Base-by-base conservation (phyloP, 2,113 vertebrate species). In the Sclerurus mexicanus region DNA sequence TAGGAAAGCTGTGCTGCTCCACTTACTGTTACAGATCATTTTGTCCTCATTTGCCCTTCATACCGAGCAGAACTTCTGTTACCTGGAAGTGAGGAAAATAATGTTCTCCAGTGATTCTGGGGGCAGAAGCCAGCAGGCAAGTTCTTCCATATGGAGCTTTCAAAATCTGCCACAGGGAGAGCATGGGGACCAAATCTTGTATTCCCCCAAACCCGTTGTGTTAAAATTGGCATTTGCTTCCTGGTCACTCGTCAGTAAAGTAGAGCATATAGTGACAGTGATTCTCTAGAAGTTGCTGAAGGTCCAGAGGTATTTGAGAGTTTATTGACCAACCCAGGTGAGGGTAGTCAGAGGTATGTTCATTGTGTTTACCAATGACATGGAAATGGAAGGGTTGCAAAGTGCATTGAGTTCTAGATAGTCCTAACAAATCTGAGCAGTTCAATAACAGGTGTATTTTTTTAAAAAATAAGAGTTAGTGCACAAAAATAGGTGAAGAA, bases 61-160 rank as follows among this genome's bases (percentile, higher is more conserved):
- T 27, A 63, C 53, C 22, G 25, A 79, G 71, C 56, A 69, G 46
- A 59, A 25, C 33, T 46, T 28, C 39, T 71, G 39, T 59, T 59
- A 33, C 52, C 63, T 72, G 21, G 52, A 59, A 55, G 46, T 35
- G 33, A 19, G n/a, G 46, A 42, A 68, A 56, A 44, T 14, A 10
- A 23, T 10, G 17, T n/a, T 84, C 47, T 69, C n/a, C 11, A 3
- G 19, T 33, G 24, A 21, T 64, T 15, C 39, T 49, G 44, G 31
- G 72, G n/a, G 7, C 55, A 88, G 78, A 63, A 87, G 42, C 42
- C 42, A 58, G 79, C 46, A 30, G 39, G 39, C 20, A 10, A 28
- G 10, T 73, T 55, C 46, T 44, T 50, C 56, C 33, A 18, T 14
- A 8, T 0, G 1, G 23, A 0, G 1, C 44, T 39, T 59, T 60